Percentiles rank a stretch among this genome's conserved stretches.
phyloP scores from a whole-genome alignment of 1,140 invertebrate genomes.

The Drosophila pruinosa region DNA sequence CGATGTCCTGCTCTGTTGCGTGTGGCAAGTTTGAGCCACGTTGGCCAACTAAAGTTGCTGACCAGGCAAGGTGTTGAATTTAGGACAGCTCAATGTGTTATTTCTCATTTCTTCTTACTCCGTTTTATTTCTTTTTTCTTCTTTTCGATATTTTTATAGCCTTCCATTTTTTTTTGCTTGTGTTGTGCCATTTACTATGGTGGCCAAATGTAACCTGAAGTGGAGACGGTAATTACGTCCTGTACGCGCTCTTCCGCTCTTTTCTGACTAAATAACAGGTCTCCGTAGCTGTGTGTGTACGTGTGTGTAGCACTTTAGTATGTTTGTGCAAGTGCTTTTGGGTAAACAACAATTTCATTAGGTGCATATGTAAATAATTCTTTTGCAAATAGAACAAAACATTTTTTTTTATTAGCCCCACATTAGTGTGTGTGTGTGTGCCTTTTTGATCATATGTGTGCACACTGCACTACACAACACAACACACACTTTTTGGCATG shows the following conservation, averaged over 20 bases:
- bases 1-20: constrained; percentile 41
- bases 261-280: constrained; percentile 53
- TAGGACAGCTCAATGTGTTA: constrained; percentile 57
- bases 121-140: constrained; percentile 1
- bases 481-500: no score
- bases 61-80: constrained; percentile 73
- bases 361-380: constrained; percentile 14
- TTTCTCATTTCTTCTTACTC: constrained; percentile 28
- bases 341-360: constrained; percentile 32
- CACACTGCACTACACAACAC: no score
- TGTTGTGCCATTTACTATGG: constrained; percentile 54
- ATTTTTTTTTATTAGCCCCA: background rate
- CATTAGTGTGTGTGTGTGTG: background rate
- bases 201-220: constrained; percentile 28
- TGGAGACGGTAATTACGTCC: constrained; percentile 63
- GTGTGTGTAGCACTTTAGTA: background rate
- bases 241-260: constrained; percentile 62
- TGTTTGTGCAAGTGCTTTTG: background rate
- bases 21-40: constrained; percentile 65
- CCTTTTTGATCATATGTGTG: constrained; percentile 4
- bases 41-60: constrained; percentile 66
- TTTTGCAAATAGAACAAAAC: background rate
- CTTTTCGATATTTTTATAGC: constrained; percentile 14
- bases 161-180: background rate
- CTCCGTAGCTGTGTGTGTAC: background rate